Base-by-base conservation (phyloP, 2,888 invertebrate genomes). In the Lepidocyrtinus sp. region DNA sequence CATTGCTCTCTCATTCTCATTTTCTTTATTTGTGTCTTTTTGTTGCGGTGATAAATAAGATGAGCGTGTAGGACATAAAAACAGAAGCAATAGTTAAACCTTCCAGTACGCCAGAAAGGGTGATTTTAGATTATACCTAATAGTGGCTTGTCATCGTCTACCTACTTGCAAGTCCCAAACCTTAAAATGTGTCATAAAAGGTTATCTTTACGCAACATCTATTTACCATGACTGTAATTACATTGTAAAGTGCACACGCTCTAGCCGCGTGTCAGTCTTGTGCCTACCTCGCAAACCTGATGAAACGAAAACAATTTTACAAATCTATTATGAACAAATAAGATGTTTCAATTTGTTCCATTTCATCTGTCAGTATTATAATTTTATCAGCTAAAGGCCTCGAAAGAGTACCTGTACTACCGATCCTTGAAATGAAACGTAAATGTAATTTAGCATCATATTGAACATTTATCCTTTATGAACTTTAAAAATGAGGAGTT, bases 241-340 rank as follows among this genome's bases (percentile, higher is more conserved):
- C n/a, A n/a, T n/a, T n/a, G n/a, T n/a, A n/a, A 15, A 55, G 55
- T 7, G 55, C 55, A 55, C 15, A n/a, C n/a, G 55, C 36, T n/a
- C n/a, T 0, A 27, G 19, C n/a, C 73, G 64, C 26, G 73, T 64
- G 73, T 36, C 27, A 26, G 7, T 19, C 36, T 46, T 73, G 63
- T 63, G 26, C 64, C 64, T 59, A 50, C n/a, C 55, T 55, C 17
- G 36, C 5, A 36, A 36, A 36, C 36, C 19, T 55, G 24, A 65
- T 55, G 9, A 67, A 74, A 74, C 36, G 36, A 67, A 55, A 67
- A 72, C 72, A 73, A 45, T 71, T 78, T 70, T 50, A 77, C 77
- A 78, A 73, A 68, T 73, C 72, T 68, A 78, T 78, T 78, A 70
- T 15, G 15, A 46, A 17, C 55, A 55, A 55, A 55, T 55, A 55